These are phyloP conservation scores for Arge pagana DNA, from an alignment of 2,888 invertebrate species.

Conservation along the genomic window DNA sequence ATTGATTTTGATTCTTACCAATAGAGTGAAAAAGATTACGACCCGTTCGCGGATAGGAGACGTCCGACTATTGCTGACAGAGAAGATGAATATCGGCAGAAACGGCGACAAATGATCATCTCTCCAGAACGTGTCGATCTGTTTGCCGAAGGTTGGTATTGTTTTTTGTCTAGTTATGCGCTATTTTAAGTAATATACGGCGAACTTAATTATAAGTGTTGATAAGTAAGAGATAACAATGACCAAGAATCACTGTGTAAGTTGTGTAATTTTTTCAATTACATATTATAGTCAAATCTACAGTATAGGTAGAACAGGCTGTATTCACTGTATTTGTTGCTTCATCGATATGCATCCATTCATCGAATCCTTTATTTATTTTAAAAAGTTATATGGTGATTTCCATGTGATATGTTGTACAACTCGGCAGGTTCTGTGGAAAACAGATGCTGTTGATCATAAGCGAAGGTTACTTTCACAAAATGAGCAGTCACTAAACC, in stretches of 20 bases:
- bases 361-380: no score
- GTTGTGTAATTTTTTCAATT: no score
- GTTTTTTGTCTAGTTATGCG: slow-evolving; percentile 27
- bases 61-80: slow-evolving; percentile 92
- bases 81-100: slow-evolving; percentile 95
- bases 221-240: no score
- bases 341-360: slow-evolving; percentile 7
- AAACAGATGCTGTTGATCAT: no score
- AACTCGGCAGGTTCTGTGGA: no score
- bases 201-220: neutral
- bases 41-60: slow-evolving; percentile 92
- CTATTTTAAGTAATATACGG: slow-evolving; percentile 9
- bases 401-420: no score
- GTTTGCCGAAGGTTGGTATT: slow-evolving; percentile 91
- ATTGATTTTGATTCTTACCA: slow-evolving; percentile 19
- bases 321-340: neutral
- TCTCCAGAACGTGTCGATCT: slow-evolving; percentile 97
- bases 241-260: no score
- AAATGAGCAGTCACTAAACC: no score
- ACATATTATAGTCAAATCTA: no score
- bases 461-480: no score
- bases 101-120: slow-evolving; percentile 86
- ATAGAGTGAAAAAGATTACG: slow-evolving; percentile 89
- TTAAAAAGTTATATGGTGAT: no score
- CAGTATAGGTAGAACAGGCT: neutral